Evolutionary conservation across 1,140 invertebrate species (phyloP).

Genomic region (Bombus superbus): DNA sequence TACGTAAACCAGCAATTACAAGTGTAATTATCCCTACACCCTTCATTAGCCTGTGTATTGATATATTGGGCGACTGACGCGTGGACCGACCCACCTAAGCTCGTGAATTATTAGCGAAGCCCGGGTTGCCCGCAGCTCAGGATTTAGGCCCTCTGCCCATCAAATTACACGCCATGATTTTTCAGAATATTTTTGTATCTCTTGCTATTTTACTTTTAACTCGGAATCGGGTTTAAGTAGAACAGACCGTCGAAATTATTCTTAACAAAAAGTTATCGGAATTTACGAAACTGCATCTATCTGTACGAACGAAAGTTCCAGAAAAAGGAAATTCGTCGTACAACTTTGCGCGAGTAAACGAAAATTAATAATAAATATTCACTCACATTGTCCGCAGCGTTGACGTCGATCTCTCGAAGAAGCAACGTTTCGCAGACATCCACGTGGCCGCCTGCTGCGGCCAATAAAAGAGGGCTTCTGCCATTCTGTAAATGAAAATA

Average conservation of each 20-base stretch:
- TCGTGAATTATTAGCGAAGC: slow-evolving; percentile 56
- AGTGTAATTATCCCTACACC: slow-evolving; percentile 52
- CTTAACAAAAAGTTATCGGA: neutral
- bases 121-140: neutral
- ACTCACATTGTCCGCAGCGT: slow-evolving; percentile 74
- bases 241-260: neutral
- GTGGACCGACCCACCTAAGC: slow-evolving; percentile 46
- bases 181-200: neutral
- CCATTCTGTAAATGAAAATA: slow-evolving; percentile 66
- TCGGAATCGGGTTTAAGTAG: neutral
- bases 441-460: slow-evolving; percentile 72
- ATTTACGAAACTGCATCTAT: neutral
- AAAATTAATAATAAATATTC: slow-evolving; percentile 23
- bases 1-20: slow-evolving; percentile 51
- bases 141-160: neutral
- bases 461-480: slow-evolving; percentile 67
- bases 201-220: neutral
- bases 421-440: slow-evolving; percentile 71
- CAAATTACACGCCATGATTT: neutral
- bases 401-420: slow-evolving; percentile 69
- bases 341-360: neutral
- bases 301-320: neutral
- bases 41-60: slow-evolving; percentile 54
- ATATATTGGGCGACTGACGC: slow-evolving; percentile 53
- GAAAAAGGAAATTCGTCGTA: no score